Base-by-base conservation (phyloP, 2,797 vertebrate genomes). In the Neosilurus mollespiculum region DNA sequence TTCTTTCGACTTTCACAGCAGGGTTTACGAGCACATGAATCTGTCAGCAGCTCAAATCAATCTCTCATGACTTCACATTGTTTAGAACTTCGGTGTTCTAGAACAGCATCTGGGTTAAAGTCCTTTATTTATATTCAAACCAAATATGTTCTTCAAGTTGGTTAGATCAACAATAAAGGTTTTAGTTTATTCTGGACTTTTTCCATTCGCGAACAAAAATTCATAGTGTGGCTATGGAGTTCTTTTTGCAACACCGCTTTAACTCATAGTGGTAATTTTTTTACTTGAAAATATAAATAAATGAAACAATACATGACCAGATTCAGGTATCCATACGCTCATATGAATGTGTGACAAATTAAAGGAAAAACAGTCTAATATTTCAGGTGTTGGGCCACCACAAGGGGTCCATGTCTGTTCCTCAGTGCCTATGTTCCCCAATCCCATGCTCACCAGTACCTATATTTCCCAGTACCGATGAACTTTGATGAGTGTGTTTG, bases 11-110 rank as follows among this genome's bases (percentile, higher is more conserved):
- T 16, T 62, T 78, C 4, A 49, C 58, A 5, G 73, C 75, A 43
- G 75, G 58, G 34, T 43, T 43, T 16, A 15, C 58, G 14, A 49
- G 37, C 37, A 10, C 58, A 24, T 24, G 58, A 78, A 49, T 78
- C 58, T 61, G 22, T 78, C 58, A 49, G 75, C 75, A 24, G 58
- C 75, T 62, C 75, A 62, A 49, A 78, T 49, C 37, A 49, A 78
- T 78, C 75, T 49, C 34, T 62, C 58, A 49, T 16, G 58, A 16
- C 34, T 16, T 77, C 6, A 15, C 75, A 18, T 62, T 78, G 58
- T 78, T 78, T 62, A 62, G 34, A 62, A 1, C 0, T 62, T 20
- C 75, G 61, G 75, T 24, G 75, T 62, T 49, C 75, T 78, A 62
- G 75, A 78, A 78, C 34, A 9, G 14, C 34, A 51, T 51, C 37